Evolutionary conservation across 2,797 vertebrate genomes (phyloP).

Genomic region (Oryzias sinensis): DNA sequence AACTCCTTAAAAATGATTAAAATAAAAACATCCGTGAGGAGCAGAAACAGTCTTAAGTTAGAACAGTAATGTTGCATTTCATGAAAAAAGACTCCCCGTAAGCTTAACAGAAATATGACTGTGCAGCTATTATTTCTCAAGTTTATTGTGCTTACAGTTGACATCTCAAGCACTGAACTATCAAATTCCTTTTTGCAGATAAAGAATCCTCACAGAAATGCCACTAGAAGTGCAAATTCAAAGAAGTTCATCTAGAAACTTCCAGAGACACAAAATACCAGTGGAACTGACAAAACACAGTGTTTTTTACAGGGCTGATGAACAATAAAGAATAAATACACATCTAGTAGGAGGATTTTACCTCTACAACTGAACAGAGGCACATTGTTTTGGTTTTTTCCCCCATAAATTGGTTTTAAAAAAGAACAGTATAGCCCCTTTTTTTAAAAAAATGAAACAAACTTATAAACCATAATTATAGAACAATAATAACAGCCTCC

Average conservation of each 20-base stretch:
- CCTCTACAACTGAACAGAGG: background rate
- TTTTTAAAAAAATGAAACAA: slow-evolving; percentile 8
- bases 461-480: background rate
- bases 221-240: background rate
- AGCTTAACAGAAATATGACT: too few species aligned
- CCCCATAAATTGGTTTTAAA: background rate
- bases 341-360: background rate
- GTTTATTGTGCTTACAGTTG: too few species aligned
- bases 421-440: background rate
- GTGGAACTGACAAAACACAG: background rate
- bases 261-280: background rate
- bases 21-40: too few species aligned
- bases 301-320: background rate
- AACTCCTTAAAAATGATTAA: too few species aligned
- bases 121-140: too few species aligned
- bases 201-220: background rate
- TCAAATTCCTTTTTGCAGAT: background rate
- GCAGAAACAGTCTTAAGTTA: too few species aligned
- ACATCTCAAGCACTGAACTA: background rate
- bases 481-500: slow-evolving; percentile 6
- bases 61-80: too few species aligned
- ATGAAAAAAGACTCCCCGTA: too few species aligned
- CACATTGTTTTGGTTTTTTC: background rate
- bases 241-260: background rate
- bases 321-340: background rate